These are phyloP conservation scores for Labroides dimidiatus DNA, from an alignment of 2,797 vertebrate species.

Conservation along the genomic window DNA sequence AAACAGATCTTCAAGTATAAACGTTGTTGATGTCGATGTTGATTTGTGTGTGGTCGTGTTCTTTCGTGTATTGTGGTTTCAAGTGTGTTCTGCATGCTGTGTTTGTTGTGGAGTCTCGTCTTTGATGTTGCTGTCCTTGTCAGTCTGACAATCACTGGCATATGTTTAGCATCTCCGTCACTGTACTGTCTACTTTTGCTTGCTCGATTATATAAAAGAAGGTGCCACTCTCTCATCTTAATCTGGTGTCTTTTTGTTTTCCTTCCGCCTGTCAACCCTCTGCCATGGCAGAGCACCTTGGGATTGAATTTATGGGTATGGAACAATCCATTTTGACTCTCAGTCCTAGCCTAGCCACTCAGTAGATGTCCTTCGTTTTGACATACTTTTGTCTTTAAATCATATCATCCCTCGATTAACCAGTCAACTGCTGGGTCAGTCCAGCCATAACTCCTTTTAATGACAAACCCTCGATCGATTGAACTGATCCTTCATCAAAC, in stretches of 20 bases:
- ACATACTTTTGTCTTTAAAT: conserved; percentile 80
- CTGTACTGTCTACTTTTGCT: conserved; percentile 60
- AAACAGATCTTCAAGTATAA: not conserved
- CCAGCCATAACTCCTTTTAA: conserved; percentile 58
- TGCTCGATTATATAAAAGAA: conserved; percentile 80
- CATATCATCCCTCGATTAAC: conserved; percentile 77
- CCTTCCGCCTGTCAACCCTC: conserved; percentile 86
- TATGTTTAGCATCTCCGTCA: conserved; percentile 63
- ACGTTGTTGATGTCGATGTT: no score
- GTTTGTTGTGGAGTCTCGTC: conserved; percentile 51
- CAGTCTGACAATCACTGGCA: conserved; percentile 52
- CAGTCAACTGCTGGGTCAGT: conserved; percentile 65
- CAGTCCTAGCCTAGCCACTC: conserved; percentile 81
- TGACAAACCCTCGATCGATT: conserved; percentile 52
- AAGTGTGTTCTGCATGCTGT: conserved; percentile 75
- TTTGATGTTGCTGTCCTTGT: conserved; percentile 49
- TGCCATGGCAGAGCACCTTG: conserved; percentile 98
- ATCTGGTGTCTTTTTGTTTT: conserved; percentile 83
- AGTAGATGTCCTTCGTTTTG: conserved; percentile 77
- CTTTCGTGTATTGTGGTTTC: conserved; percentile 30
- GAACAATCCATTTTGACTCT: conserved; percentile 90
- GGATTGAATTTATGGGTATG: conserved; percentile 99
- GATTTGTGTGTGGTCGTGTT: not conserved
- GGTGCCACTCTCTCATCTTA: conserved; percentile 89
- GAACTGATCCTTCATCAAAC: conserved; percentile 68